Evolutionary conservation across 2,797 vertebrate genomes (phyloP), one percentile per base, ranked within the genome.

Genomic region (Danio choprae): DNA sequence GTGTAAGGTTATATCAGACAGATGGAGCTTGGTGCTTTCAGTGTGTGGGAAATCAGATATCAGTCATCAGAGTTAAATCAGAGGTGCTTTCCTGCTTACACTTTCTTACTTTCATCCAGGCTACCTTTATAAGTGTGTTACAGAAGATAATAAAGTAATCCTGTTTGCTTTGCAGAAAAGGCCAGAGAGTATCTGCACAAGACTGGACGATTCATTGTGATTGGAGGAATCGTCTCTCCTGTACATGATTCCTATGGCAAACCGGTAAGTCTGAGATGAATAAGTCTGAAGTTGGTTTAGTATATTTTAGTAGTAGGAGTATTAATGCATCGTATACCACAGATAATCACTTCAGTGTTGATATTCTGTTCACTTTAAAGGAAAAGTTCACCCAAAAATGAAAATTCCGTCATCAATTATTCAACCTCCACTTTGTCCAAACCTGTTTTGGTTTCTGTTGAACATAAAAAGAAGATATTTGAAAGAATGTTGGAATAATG

Each of bases 241-340:
- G 98, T 99, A 79, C 98, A 99, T 3, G 97, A 99, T 92, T 98
- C 97, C 81, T 99, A 99, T 0, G 96, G 96, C 16, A 99, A 99
- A 89, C 95, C 96, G 86, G 98, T 99, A 87, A 86, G 94, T 29
- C 29, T 29, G 29, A 29, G 29, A 29, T 29, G 29, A 29, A 29
- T 1, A 43, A 7, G 36, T 44, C 13, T 56, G 8, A 41, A 71
- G 18, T 55, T 12, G 9, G 6, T 53, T 36, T 18, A 51, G 48
- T 11, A n/a, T 40, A 13, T 69, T 40, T 40, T 12, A 2, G 2
- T 3, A 38, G 2, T 36, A 18, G 7, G 46, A 36, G 43, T 15
- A 20, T 7, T 48, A 67, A 46, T 67, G 18, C 8, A 15, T 48
- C 13, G 10, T 50, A 6, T 36, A 50, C 36, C 36, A 1, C 46